Evolutionary conservation across 1,140 invertebrate species (phyloP).

Genomic region (Megalopta genalis): DNA sequence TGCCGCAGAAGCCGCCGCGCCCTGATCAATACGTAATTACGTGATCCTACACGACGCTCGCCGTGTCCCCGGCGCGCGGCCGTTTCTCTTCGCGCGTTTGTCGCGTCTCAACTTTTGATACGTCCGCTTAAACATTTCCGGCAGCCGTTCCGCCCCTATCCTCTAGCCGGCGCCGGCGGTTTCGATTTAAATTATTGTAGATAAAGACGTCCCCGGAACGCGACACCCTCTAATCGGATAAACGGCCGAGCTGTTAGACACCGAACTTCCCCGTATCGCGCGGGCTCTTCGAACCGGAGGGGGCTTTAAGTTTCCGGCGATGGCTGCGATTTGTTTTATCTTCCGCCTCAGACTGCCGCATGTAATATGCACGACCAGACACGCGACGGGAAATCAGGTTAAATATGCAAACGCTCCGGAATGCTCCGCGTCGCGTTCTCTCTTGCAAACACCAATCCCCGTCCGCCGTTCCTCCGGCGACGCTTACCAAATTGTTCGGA

Average conservation of each 20-base stretch:
- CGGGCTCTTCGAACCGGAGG: neutral
- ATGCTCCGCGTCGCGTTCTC: no score
- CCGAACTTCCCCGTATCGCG: neutral
- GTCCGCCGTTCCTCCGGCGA: no score
- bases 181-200: conserved; percentile 3
- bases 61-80: conserved; percentile 1
- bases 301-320: neutral
- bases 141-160: no score
- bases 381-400: neutral
- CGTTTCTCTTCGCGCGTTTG: conserved; percentile 7
- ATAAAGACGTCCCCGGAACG: neutral
- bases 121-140: conserved; percentile 39
- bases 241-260: neutral
- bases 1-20: conserved; percentile 68
- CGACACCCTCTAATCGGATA: conserved; percentile 6
- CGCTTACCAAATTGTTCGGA: no score
- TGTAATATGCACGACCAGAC: neutral
- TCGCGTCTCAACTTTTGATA: conserved; percentile 18
- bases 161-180: neutral
- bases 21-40: conserved; percentile 76
- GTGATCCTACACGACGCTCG: conserved; percentile 56
- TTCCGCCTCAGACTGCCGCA: neutral
- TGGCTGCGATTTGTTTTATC: neutral
- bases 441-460: no score
- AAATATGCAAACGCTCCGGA: neutral